These are phyloP conservation scores for Acanthosepion lycidas DNA, from an alignment of 2,888 invertebrate genomes.

Conservation along the genomic window DNA sequence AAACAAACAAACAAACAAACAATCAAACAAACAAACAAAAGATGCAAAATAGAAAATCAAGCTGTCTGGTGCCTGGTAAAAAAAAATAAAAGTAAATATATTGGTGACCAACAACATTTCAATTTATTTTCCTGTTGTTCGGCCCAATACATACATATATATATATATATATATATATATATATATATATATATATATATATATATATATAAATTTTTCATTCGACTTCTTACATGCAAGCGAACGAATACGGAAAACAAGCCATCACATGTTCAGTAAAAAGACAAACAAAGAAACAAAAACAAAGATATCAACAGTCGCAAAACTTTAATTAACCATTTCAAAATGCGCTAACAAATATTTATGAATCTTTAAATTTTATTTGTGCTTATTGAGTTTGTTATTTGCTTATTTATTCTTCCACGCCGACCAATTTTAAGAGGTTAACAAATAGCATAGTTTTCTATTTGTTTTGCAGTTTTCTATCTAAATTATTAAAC, in stretches of 20 bases:
- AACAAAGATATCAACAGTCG: neutral
- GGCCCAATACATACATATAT: neutral
- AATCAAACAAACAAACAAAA: neutral
- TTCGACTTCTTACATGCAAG: neutral
- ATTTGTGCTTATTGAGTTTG: neutral
- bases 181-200: neutral
- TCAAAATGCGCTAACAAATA: neutral
- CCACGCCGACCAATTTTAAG: neutral
- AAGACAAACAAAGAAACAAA: neutral
- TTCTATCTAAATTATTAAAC: neutral
- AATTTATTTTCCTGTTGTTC: neutral
- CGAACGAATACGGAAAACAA: neutral
- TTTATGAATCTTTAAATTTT: conserved; percentile 2
- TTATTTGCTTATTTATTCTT: neutral
- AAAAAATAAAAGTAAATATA: neutral
- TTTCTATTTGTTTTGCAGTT: neutral
- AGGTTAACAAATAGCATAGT: neutral
- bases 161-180: too few species aligned
- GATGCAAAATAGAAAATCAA: neutral
- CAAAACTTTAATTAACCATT: neutral
- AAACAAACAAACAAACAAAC: too few species aligned
- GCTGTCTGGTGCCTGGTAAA: neutral
- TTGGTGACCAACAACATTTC: neutral
- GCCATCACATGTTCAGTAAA: neutral
- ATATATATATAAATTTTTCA: neutral